Conservation (phyloP, 2,113 vertebrate species). For the Fulica atra region DNA sequence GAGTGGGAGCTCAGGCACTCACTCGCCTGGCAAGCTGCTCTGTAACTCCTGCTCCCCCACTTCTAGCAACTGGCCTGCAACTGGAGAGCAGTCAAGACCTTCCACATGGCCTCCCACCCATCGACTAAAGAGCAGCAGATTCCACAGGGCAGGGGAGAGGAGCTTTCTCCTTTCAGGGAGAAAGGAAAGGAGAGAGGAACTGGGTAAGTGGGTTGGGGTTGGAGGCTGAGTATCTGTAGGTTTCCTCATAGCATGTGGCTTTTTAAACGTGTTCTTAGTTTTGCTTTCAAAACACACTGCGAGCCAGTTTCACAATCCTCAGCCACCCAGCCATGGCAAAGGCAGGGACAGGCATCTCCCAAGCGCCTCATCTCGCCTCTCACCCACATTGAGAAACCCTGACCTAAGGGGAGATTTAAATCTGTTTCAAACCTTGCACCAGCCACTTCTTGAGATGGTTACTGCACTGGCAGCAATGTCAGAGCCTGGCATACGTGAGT, state of each 20-base stretch:
- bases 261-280: neutral
- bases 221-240: neutral
- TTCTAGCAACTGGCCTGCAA: neutral
- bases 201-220: neutral
- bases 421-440: neutral
- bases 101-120: neutral
- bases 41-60: neutral
- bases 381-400: neutral
- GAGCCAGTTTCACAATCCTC: neutral
- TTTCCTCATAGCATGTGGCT: neutral
- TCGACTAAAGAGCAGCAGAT: neutral
- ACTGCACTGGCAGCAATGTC: neutral
- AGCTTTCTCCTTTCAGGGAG: neutral
- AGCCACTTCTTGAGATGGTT: neutral
- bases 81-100: neutral
- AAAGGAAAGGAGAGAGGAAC: neutral
- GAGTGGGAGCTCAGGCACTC: neutral
- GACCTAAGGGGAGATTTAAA: neutral
- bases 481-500: rapidly evolving
- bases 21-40: neutral
- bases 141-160: neutral
- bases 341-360: neutral
- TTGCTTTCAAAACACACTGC: neutral
- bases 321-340: neutral
- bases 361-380: neutral